Evolutionary conservation across 64 coral and sea anemone species (phyloP), one percentile per base, ranked within the genome.

Genomic region (Pachyseris speciosa): DNA sequence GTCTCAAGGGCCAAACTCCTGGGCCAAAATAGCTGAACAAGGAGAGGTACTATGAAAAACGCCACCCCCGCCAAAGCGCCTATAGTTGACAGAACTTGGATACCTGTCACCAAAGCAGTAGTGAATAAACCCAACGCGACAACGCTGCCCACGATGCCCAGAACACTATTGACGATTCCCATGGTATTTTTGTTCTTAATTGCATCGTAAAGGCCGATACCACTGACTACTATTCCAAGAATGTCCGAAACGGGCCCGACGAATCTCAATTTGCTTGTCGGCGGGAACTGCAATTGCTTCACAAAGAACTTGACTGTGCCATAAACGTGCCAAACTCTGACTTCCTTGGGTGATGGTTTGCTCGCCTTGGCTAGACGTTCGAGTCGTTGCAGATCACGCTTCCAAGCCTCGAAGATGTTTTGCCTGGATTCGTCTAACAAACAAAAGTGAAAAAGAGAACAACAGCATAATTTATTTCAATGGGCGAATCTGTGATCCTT

Each of bases 1-100:
- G 85, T 94, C 70, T 94, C 92, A 40, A 94, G 83, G 2, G 92
- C 92, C 2, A 87, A 70, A 47, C 80, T 94, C 22, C 63, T 74
- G 0, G 92, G 92, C 92, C 85, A 94, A 73, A 94, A 52, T 0
- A 78, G 52, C 30, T 88, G 72, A 49, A 84, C 79, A 15, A 94
- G 70, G 64, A 94, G 78, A 29, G 84, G 84, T 13, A 77, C 85
- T 20, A 94, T 81, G 55, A 88, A 94, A 27, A 94, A 94, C 24
- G 86, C 32, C 2, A 83, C 32, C 1, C 85, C 92, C 0, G 71
- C 85, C 37, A 88, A 41, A 19, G 48, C 74, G 15, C 84, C 75
- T 3, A 94, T 17, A 10, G 60, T 37, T 36, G 75, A 57, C 9
- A 60, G 39, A 2, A 91, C 37, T 28, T 28, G 25, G 22, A 73